Percentiles rank a stretch among this genome's conserved stretches.
Conservation (phyloP, 2,888 invertebrate species). For the Plusia festucae region DNA sequence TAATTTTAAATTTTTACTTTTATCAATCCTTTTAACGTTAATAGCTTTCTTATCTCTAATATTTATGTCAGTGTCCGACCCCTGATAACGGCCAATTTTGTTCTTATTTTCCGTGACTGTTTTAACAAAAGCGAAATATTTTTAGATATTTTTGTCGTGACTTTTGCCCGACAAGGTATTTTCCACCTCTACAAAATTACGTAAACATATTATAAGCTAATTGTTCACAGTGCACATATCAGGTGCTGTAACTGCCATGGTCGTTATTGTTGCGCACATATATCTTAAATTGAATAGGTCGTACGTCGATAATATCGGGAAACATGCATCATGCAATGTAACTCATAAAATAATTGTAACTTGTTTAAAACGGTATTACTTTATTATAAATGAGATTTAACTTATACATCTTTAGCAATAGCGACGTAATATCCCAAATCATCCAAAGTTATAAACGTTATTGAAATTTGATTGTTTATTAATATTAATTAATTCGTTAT, state of each 20-base stretch:
- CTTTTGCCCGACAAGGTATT: not conserved
- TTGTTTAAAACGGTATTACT: not conserved
- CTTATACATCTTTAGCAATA: no score
- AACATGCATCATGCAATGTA: not conserved
- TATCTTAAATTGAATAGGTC: not conserved
- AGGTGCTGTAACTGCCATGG: not conserved
- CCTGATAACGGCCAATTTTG: constrained; percentile 12
- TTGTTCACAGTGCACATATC: not conserved
- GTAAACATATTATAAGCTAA: not conserved
- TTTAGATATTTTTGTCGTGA: not conserved
- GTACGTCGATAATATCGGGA: not conserved
- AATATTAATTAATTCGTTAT: not conserved
- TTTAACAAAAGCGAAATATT: not conserved
- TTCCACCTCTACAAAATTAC: not conserved
- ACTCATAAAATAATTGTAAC: no score
- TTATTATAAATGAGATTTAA: no score
- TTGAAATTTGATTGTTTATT: not conserved
- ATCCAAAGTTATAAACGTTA: not conserved
- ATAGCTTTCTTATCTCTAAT: constrained; percentile 34
- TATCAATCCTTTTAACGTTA: constrained; percentile 29
- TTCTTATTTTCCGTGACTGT: constrained; percentile 16
- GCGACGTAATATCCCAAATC: not conserved
- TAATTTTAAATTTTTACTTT: constrained; percentile 8
- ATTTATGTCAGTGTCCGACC: constrained; percentile 33
- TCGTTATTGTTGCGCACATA: not conserved